Percentiles rank a stretch among this genome's conserved stretches.
These are phyloP conservation scores for Papilio helenus DNA, from an alignment of 1,140 invertebrate species.

Conservation along the genomic window DNA sequence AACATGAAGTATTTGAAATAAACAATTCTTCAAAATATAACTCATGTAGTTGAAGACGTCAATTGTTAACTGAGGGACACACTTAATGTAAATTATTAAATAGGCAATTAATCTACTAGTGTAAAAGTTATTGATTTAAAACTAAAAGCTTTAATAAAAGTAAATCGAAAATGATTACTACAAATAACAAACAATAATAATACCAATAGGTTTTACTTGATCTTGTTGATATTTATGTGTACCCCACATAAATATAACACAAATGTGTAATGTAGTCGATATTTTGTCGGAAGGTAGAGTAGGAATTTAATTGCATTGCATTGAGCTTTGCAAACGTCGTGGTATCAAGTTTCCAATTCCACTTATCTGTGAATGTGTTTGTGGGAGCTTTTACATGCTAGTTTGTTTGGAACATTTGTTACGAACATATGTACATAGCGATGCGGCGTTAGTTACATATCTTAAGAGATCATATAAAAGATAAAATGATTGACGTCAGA, in stretches of 20 bases:
- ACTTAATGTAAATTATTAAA: not conserved
- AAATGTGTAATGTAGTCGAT: not conserved
- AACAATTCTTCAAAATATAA: no score
- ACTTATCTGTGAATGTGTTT: slow-evolving; percentile 20
- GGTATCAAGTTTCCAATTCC: slow-evolving; percentile 25
- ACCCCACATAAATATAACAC: not conserved
- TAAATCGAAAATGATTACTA: not conserved
- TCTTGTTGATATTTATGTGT: no score
- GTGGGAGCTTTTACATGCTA: not conserved
- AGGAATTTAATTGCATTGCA: slow-evolving; percentile 34
- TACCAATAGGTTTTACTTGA: not conserved
- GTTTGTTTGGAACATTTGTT: not conserved
- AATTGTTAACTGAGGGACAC: no score
- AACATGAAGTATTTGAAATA: no score
- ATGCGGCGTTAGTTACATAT: not conserved
- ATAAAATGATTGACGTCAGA: no score
- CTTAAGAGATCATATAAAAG: no score
- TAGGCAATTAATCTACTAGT: not conserved
- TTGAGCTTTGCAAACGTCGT: slow-evolving; percentile 28
- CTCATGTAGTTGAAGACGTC: no score
- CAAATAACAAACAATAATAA: not conserved
- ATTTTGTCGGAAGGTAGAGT: not conserved
- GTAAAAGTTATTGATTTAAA: not conserved
- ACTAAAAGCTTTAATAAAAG: not conserved
- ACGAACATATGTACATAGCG: not conserved